Percentiles rank a stretch among this genome's conserved stretches.
phyloP scores from a whole-genome alignment of 2,797 vertebrate species.

The Melanotaenia boesemani region DNA sequence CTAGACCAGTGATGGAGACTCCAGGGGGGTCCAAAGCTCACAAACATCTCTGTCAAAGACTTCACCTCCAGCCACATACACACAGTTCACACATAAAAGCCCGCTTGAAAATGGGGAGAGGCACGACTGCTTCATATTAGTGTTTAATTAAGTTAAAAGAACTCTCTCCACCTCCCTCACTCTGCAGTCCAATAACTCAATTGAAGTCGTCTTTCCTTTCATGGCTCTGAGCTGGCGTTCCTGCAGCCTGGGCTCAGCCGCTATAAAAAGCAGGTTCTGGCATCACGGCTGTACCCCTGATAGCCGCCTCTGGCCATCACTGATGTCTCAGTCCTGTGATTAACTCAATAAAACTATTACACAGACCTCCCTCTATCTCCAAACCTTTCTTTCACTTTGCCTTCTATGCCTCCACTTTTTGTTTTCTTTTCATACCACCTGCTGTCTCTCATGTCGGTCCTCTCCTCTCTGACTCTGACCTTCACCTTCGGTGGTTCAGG shows the following conservation, averaged over 20 bases:
- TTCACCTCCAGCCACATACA: conserved; percentile 33
- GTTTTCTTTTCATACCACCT: conserved; percentile 66
- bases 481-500: conserved; percentile 30
- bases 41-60: conserved; percentile 50
- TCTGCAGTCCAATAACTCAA: conserved; percentile 72
- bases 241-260: conserved; percentile 66
- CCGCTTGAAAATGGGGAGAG: conserved; percentile 54
- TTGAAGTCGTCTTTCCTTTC: conserved; percentile 81
- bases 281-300: conserved; percentile 28
- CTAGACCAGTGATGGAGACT: conserved; percentile 47
- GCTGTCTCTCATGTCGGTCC: conserved; percentile 36
- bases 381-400: conserved; percentile 28
- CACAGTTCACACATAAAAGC: conserved; percentile 50
- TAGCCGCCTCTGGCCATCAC: conserved; percentile 69
- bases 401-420: conserved; percentile 31
- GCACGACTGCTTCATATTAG: conserved; percentile 85
- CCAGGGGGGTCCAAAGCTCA: conserved; percentile 50
- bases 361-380: conserved; percentile 52
- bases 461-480: conserved; percentile 23
- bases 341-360: conserved; percentile 83
- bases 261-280: conserved; percentile 56
- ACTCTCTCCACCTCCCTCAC: conserved; percentile 55
- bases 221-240: conserved; percentile 72
- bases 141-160: conserved; percentile 84
- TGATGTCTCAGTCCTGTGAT: conserved; percentile 75